Conservation (phyloP, 2,888 invertebrate genomes). For the Aspidiotus rigidus region DNA sequence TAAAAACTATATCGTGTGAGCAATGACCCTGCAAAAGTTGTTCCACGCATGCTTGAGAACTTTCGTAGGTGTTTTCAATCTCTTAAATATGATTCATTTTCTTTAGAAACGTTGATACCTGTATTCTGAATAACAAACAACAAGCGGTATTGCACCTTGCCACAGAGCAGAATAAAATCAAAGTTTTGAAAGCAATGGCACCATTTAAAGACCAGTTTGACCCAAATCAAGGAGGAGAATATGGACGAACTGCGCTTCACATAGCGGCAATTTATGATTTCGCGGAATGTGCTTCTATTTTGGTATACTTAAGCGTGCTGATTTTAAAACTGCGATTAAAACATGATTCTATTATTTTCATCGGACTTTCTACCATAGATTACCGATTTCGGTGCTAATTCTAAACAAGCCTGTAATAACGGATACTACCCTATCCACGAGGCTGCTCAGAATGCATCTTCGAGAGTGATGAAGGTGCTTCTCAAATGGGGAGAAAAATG, state of each 20-base stretch:
- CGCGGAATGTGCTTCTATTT: slow-evolving; percentile 66
- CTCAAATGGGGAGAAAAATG: slow-evolving; percentile 71
- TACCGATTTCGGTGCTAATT: slow-evolving; percentile 65
- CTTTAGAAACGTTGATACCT: slow-evolving; percentile 58
- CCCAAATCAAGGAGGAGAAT: slow-evolving; percentile 66
- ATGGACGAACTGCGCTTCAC: slow-evolving; percentile 72
- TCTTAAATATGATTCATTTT: slow-evolving; percentile 22
- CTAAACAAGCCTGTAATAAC: slow-evolving; percentile 70
- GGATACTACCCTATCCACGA: slow-evolving; percentile 86
- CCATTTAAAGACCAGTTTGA: slow-evolving; percentile 60
- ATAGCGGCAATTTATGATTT: slow-evolving; percentile 76
- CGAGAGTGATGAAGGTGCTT: slow-evolving; percentile 72
- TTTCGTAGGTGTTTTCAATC: too few species aligned
- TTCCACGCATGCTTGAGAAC: too few species aligned
- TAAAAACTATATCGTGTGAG: too few species aligned
- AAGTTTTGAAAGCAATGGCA: slow-evolving; percentile 59
- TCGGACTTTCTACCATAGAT: slow-evolving; percentile 51
- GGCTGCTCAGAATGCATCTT: slow-evolving; percentile 81
- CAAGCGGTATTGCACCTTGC: slow-evolving; percentile 72
- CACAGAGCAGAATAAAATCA: slow-evolving; percentile 65
- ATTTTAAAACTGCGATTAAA: too few species aligned
- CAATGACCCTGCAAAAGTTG: too few species aligned
- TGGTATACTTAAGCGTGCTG: slow-evolving; percentile 52
- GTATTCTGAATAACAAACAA: slow-evolving; percentile 62
- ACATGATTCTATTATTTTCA: too few species aligned